phyloP scores from a whole-genome alignment of 2,113 vertebrate genomes.

The Nesoenas mayeri region DNA sequence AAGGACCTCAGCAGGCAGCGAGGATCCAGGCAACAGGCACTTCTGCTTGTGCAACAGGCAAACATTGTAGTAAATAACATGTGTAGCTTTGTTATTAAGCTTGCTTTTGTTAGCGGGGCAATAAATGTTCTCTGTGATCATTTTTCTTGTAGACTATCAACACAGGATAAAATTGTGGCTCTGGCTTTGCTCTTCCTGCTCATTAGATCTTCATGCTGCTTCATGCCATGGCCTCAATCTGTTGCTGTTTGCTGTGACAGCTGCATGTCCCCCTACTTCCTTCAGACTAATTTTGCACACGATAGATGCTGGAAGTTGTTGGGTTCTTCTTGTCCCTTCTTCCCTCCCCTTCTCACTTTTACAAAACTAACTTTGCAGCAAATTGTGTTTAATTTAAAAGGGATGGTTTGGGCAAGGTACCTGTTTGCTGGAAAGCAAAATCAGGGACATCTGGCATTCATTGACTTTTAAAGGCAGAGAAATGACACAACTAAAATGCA shows the following conservation, averaged over 20 bases:
- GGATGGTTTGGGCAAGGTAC: conserved; percentile 36
- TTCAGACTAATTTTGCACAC: conserved; percentile 22
- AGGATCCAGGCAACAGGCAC: conserved; percentile 12
- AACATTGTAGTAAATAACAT: conserved; percentile 53
- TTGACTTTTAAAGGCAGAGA: conserved; percentile 46
- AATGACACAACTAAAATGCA: conserved; percentile 48
- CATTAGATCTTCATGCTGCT: conserved; percentile 33
- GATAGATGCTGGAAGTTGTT: not conserved
- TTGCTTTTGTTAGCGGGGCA: conserved; percentile 35
- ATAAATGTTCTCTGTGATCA: conserved; percentile 60
- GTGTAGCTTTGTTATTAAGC: conserved; percentile 47
- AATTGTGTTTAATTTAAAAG: conserved; percentile 29
- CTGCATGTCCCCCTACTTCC: conserved; percentile 42
- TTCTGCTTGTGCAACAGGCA: conserved; percentile 38
- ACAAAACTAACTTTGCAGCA: conserved; percentile 8
- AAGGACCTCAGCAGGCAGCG: not conserved
- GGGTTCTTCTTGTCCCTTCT: not conserved
- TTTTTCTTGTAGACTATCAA: conserved; percentile 61
- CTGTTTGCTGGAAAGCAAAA: conserved; percentile 29
- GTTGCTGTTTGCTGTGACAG: conserved; percentile 54
- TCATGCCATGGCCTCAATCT: conserved; percentile 47
- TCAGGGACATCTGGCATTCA: conserved; percentile 53
- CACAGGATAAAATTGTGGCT: conserved; percentile 53
- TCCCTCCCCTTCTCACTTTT: not conserved
- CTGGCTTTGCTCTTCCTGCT: conserved; percentile 57